A percentile compares a stretch with the other conserved stretches of the same genome.
Evolutionary conservation across 2,113 vertebrate species (phyloP).

Genomic region (Phalacrocorax aristotelis): DNA sequence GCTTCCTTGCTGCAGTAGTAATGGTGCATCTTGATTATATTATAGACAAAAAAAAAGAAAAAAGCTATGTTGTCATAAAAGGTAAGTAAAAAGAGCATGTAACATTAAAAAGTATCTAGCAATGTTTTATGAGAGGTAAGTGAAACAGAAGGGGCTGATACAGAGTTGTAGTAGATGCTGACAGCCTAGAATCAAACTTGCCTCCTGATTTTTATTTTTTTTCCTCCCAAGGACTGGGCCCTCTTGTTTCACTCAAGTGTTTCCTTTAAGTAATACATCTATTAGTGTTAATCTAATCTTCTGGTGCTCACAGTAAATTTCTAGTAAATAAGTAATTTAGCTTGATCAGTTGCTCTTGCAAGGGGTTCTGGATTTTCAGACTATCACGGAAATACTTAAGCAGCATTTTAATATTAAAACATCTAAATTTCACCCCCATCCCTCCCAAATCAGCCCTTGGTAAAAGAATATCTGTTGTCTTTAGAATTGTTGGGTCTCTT

Average conservation of each 20-base stretch:
- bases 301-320: neutral
- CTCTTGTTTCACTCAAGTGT: neutral
- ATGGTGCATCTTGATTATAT: neutral
- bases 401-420: neutral
- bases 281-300: neutral
- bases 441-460: neutral
- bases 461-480: neutral
- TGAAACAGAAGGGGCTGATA: neutral
- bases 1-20: neutral
- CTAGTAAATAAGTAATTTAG: neutral
- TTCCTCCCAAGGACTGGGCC: neutral
- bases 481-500: neutral
- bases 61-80: neutral
- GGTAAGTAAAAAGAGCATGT: neutral
- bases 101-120: neutral
- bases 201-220: neutral
- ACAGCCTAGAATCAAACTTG: neutral
- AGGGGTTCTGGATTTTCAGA: neutral
- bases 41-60: rapidly evolving
- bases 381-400: neutral
- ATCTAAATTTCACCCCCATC: neutral
- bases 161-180: neutral
- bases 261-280: neutral
- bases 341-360: neutral
- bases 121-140: neutral